phyloP scores from a whole-genome alignment of 2,888 invertebrate species.

The Aphidoletes aphidimyza region DNA sequence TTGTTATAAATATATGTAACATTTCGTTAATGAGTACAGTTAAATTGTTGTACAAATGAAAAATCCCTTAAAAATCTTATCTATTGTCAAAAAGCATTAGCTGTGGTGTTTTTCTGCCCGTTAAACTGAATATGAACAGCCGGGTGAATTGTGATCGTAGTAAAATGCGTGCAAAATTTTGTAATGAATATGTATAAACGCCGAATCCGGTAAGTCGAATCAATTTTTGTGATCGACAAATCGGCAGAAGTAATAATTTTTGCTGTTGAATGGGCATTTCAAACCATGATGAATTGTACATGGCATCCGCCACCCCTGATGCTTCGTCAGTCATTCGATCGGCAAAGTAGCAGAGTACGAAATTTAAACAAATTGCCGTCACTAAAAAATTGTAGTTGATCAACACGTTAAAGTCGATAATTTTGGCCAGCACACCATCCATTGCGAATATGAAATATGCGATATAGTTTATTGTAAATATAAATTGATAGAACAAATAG shows the following conservation, averaged over 20 bases:
- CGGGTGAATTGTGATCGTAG: slow-evolving; percentile 1
- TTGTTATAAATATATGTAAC: too few species aligned
- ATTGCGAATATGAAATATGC: not conserved
- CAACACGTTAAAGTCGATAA: not conserved
- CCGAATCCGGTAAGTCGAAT: not conserved
- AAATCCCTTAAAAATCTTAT: too few species aligned
- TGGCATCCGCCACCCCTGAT: not conserved
- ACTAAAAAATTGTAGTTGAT: not conserved
- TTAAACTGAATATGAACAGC: not conserved
- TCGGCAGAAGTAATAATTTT: not conserved
- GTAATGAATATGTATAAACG: not conserved
- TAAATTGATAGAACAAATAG: slow-evolving; percentile 3
- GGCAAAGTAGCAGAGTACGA: not conserved
- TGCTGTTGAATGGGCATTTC: not conserved
- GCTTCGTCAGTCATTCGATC: not conserved
- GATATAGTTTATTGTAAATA: slow-evolving; percentile 5
- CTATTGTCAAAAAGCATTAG: not conserved
- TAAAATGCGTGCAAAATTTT: not conserved
- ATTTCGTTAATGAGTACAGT: too few species aligned
- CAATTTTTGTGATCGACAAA: not conserved
- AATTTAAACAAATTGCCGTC: not conserved
- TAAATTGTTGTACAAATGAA: too few species aligned
- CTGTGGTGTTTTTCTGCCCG: not conserved
- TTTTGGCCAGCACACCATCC: not conserved
- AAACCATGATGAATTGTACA: not conserved